A percentile compares a stretch with the other conserved stretches of the same genome.
Conservation (phyloP, 2,888 invertebrate genomes). For the Epirrhoe alternata region DNA sequence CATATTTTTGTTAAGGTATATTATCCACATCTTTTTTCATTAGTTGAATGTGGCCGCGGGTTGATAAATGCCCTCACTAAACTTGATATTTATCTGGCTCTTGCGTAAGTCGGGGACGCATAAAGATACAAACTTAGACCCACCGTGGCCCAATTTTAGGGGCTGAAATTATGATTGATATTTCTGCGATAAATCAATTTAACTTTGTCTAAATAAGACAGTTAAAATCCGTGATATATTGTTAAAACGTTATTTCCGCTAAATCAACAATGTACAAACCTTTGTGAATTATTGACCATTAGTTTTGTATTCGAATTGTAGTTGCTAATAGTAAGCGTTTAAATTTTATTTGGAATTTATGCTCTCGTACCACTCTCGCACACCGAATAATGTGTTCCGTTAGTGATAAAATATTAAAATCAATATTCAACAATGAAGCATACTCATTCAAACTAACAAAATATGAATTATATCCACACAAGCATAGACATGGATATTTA, state of each 20-base stretch:
- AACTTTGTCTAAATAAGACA: conserved; percentile 12
- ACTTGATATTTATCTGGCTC: conserved; percentile 50
- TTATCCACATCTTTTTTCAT: conserved; percentile 67
- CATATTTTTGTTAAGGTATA: conserved; percentile 67
- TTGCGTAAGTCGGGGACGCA: conserved; percentile 35
- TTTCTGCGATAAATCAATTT: conserved; percentile 27
- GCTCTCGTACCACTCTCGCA: too few species aligned
- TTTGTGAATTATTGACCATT: neutral
- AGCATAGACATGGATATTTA: too few species aligned
- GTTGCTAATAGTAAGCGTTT: too few species aligned
- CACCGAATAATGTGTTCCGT: too few species aligned
- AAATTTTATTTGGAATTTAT: too few species aligned
- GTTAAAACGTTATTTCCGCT: neutral
- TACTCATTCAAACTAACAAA: too few species aligned
- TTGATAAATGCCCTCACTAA: conserved; percentile 57
- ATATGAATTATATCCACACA: too few species aligned
- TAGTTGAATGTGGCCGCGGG: conserved; percentile 58
- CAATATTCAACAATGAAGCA: too few species aligned
- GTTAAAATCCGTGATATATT: neutral
- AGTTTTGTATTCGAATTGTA: too few species aligned
- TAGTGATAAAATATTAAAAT: too few species aligned
- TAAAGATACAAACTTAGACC: conserved; percentile 40
- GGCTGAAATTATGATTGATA: conserved; percentile 15
- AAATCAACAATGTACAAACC: neutral
- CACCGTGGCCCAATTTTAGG: conserved; percentile 21